A percentile compares a stretch with the other conserved stretches of the same genome.
These are phyloP conservation scores for Heliconius himera DNA, from an alignment of 1,140 invertebrate genomes.

Conservation along the genomic window DNA sequence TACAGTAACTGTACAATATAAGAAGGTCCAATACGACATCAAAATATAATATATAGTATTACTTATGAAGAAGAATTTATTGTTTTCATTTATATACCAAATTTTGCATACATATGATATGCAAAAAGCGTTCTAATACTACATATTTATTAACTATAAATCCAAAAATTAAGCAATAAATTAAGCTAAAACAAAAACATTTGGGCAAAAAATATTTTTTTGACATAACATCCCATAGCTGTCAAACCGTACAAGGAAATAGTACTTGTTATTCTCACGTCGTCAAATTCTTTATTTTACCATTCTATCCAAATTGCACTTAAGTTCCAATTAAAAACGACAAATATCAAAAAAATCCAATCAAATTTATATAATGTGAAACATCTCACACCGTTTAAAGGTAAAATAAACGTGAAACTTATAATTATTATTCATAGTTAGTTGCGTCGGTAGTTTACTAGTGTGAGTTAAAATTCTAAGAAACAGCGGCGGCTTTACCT, in stretches of 20 bases:
- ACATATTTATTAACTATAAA: too few relatives aligned
- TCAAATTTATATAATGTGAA: not conserved
- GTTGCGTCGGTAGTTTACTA: constrained; percentile 41
- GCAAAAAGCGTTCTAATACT: not conserved
- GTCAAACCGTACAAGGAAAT: constrained; percentile 30
- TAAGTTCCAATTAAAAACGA: not conserved
- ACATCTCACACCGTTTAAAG: not conserved
- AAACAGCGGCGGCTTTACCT: constrained; percentile 40
- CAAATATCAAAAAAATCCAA: not conserved
- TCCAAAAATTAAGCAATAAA: not conserved
- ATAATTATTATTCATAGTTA: constrained; percentile 54
- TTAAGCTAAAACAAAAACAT: not conserved
- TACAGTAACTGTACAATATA: not conserved
- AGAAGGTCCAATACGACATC: too few relatives aligned
- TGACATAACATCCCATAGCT: constrained; percentile 14
- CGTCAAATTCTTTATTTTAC: not conserved
- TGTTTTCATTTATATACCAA: too few relatives aligned
- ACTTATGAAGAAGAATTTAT: too few relatives aligned
- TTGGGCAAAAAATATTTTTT: not conserved
- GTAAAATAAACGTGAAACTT: constrained; percentile 33
- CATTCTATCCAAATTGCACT: not conserved
- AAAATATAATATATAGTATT: too few relatives aligned
- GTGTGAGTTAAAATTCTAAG: constrained; percentile 59
- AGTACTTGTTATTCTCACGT: constrained; percentile 24
- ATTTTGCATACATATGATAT: too few relatives aligned